Conservation (phyloP, 2,113 vertebrate genomes). For the Aspidoscelis tigris region DNA sequence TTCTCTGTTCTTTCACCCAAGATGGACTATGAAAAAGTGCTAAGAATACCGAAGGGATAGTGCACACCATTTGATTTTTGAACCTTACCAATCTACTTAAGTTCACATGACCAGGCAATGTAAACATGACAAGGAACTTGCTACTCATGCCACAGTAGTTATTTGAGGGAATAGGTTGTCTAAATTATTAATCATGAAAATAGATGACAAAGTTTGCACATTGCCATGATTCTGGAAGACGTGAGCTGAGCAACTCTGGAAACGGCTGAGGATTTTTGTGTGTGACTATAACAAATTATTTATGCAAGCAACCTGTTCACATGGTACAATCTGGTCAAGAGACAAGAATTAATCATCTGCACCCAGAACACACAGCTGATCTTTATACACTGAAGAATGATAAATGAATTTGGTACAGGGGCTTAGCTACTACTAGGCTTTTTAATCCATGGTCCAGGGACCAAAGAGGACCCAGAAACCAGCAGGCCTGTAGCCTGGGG, state of each 20-base stretch:
- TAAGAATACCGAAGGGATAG: too few relatives aligned
- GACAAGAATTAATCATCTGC: neutral
- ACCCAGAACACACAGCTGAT: neutral
- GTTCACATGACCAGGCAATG: neutral
- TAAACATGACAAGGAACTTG: neutral
- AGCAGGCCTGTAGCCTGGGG: too few relatives aligned
- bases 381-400: neutral
- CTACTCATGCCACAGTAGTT: neutral
- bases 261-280: neutral
- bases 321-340: neutral
- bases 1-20: too few relatives aligned
- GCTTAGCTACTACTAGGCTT: too few relatives aligned
- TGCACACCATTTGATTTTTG: neutral
- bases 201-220: neutral
- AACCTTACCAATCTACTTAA: neutral
- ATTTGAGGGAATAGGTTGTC: neutral
- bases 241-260: neutral
- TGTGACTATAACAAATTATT: neutral
- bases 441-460: too few relatives aligned
- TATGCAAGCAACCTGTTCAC: neutral
- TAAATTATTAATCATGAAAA: neutral
- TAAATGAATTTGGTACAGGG: neutral
- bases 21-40: too few relatives aligned
- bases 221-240: neutral
- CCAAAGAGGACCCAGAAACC: too few relatives aligned